A percentile compares a stretch with the other conserved stretches of the same genome.
Conservation (phyloP, 2,113 vertebrate species). For the Oophaga pumilio region DNA sequence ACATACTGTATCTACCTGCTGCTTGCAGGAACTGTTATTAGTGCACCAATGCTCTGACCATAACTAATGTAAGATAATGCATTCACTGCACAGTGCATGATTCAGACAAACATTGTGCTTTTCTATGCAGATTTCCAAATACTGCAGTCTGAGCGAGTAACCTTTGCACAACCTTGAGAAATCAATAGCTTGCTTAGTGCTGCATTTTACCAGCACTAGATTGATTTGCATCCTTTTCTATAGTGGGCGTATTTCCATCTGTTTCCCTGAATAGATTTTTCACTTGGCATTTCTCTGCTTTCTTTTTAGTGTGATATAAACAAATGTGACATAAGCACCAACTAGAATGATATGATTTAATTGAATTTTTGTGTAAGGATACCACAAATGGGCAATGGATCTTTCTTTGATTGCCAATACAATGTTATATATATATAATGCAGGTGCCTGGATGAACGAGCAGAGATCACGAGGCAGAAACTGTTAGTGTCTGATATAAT, state of each 20-base stretch:
- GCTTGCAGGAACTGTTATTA: neutral
- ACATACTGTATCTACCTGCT: neutral
- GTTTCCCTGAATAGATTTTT: neutral
- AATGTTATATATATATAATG: neutral
- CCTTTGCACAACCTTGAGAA: constrained; percentile 39
- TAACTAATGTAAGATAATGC: constrained; percentile 1
- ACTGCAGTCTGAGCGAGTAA: constrained; percentile 7
- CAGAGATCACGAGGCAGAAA: no score
- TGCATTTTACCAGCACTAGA: constrained; percentile 25
- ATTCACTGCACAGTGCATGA: neutral
- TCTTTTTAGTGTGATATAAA: neutral
- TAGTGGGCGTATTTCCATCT: constrained; percentile 8
- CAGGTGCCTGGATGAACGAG: no score
- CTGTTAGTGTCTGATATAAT: no score
- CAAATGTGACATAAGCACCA: constrained; percentile 4
- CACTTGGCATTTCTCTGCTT: neutral
- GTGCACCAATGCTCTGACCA: neutral
- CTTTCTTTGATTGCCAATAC: neutral
- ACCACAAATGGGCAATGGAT: neutral
- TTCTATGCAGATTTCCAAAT: neutral
- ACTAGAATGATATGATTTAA: neutral
- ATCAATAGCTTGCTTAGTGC: constrained; percentile 25
- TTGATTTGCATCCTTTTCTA: constrained; percentile 23
- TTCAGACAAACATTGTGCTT: constrained; percentile 19
- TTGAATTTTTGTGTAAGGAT: neutral